Base-by-base conservation (phyloP, 1,140 invertebrate genomes). In the Drosophila grimshawi region DNA sequence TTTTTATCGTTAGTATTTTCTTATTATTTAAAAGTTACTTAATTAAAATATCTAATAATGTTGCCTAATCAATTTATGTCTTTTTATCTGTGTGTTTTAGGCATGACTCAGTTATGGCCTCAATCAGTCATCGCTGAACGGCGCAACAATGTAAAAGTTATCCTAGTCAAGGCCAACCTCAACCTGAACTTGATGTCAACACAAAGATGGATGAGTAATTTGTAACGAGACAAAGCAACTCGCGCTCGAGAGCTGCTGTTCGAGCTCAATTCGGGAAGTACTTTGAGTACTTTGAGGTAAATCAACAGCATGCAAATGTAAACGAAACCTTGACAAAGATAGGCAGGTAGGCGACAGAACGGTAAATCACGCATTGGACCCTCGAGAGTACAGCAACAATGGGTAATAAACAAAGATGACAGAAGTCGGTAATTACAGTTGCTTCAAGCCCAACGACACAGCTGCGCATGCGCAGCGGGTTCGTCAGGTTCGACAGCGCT, bases 331-430 rank as follows among this genome's bases (percentile, higher is more conserved):
- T 85, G 77, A 46, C 39, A 46, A 65, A 56, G 61, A 45, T 55
- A 19, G 27, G 41, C 57, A 69, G 69, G 76, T 77, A 76, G 29
- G 39, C 62, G 29, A 45, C 65, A 81, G 57, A 52, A 71, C 65
- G 73, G 71, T 70, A 65, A 69, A 68, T 72, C 69, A 81, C 67
- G 69, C 45, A 71, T 55, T 30, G 59, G 68, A 65, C 71, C 55
- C 61, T 46, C 41, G 33, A 59, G 33, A 59, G 49, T 57, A 30
- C 60, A 61, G 77, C 53, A 80, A 78, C 83, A 86, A 88, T 57
- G 72, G 67, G 80, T 55, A 79, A 83, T 88, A 88, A 88, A 88
- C 76, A 60, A 59, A 33, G 46, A 48, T 46, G 49, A 45, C 53
- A 61, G 37, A 39, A 19, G n/a, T 45, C 27, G 51, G 41, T 60